A percentile compares a stretch with the other conserved stretches of the same genome.
Conservation (phyloP, 1,140 invertebrate species). For the Yoshiicerus persimilis region DNA sequence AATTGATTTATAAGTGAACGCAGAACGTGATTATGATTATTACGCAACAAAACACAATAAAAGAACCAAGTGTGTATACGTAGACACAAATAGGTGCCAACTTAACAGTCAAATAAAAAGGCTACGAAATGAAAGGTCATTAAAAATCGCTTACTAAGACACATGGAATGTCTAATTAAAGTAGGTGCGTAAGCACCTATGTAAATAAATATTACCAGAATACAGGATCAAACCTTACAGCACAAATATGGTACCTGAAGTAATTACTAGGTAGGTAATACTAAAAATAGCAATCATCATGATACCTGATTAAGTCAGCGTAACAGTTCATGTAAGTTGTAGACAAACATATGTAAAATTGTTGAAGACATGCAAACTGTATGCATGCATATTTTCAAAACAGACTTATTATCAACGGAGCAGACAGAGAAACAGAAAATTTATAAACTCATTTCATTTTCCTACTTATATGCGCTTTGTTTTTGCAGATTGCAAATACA, state of each 20-base stretch:
- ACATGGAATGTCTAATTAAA: too few relatives aligned
- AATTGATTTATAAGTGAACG: neutral
- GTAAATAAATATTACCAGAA: neutral
- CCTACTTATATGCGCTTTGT: too few relatives aligned
- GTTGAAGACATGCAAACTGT: too few relatives aligned
- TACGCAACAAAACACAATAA: too few relatives aligned
- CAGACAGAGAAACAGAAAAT: too few relatives aligned
- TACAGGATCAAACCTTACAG: neutral
- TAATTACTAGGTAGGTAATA: neutral
- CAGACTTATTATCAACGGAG: too few relatives aligned
- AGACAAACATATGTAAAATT: too few relatives aligned
- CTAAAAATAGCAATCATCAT: neutral
- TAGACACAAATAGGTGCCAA: too few relatives aligned
- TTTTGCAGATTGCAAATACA: neutral
- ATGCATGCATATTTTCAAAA: too few relatives aligned
- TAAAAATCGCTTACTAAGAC: neutral
- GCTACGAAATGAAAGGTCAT: neutral
- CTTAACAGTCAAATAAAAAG: neutral
- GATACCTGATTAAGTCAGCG: neutral
- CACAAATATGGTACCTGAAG: too few relatives aligned
- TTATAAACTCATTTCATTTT: too few relatives aligned
- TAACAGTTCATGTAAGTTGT: neutral
- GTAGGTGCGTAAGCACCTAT: neutral
- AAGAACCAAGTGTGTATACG: too few relatives aligned
- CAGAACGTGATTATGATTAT: neutral